Base-by-base conservation (phyloP, 2,888 invertebrate genomes). In the Tupiocoris notatus region DNA sequence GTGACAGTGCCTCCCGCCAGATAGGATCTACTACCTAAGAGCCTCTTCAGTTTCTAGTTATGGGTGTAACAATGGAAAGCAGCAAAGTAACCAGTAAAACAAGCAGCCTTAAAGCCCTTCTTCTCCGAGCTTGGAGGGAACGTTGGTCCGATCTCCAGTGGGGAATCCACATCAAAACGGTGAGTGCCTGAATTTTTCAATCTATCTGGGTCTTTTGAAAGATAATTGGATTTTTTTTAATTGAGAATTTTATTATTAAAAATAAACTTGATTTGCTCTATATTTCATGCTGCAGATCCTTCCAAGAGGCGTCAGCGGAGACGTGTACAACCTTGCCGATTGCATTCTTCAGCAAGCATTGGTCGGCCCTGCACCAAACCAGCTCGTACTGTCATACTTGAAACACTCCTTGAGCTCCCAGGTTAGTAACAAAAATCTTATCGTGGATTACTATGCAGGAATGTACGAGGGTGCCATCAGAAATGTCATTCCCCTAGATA, bases 131-230 rank as follows among this genome's bases (percentile, higher is more conserved):
- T 65, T 98, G 97, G 97, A 88, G 95, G 81, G 96, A 97, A 85
- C 87, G 97, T 78, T 97, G 97, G 97, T 91, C 92, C 0, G 96
- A 96, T 84, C 89, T 96, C 62, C 94, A 95, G 85, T 97, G 96
- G 96, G 96, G 96, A 57, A 95, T 96, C 80, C 94, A 96, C 82
- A 94, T 97, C 75, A 96, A 96, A 87, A 93, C 93, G n/a, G 93
- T 91, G 82, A 84, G 84, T 81, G 39, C n/a, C n/a, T n/a, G n/a
- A n/a, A n/a, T n/a, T n/a, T n/a, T n/a, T n/a, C n/a, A 18, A 23
- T 21, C 20, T 65, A 21, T 21, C 9, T 65, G 7, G 18, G 18
- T 17, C 61, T n/a, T n/a, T n/a, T n/a, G n/a, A n/a, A n/a, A n/a
- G n/a, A n/a, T n/a, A n/a, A n/a, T n/a, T n/a, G n/a, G n/a, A n/a